Conservation (phyloP, 2,888 invertebrate genomes). For the Agrotis segetum region DNA sequence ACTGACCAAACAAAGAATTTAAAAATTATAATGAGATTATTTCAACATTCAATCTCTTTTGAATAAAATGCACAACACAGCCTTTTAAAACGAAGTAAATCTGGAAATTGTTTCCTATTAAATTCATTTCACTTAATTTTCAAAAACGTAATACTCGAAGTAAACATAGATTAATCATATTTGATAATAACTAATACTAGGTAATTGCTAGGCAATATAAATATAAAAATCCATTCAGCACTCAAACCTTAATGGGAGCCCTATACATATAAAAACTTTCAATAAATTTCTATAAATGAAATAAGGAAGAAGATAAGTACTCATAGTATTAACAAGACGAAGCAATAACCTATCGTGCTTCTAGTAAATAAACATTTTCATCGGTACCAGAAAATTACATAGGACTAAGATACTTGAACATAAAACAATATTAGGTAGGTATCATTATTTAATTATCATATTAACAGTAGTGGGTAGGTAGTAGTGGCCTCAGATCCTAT, state of each 20-base stretch:
- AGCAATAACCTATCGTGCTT: neutral
- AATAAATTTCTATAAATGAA: conserved; percentile 4
- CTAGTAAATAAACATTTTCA: conserved; percentile 7
- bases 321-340: conserved; percentile 7
- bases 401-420: neutral
- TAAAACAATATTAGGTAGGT: neutral
- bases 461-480: neutral
- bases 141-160: conserved; percentile 35
- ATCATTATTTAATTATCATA: no score
- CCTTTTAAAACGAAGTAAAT: conserved; percentile 52
- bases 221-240: conserved; percentile 35
- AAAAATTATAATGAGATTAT: conserved; percentile 37
- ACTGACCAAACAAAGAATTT: conserved; percentile 37
- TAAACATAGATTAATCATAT: conserved; percentile 26
- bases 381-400: conserved; percentile 6
- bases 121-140: conserved; percentile 42
- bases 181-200: conserved; percentile 22
- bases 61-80: conserved; percentile 63
- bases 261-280: conserved; percentile 15
- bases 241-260: conserved; percentile 12
- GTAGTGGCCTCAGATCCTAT: conserved; percentile 16
- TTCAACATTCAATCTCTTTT: conserved; percentile 44
- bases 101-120: conserved; percentile 32
- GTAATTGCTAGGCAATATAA: conserved; percentile 39
- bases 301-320: conserved; percentile 22